phyloP scores from a whole-genome alignment of 2,113 vertebrate species.

The Pongo pygmaeus region DNA sequence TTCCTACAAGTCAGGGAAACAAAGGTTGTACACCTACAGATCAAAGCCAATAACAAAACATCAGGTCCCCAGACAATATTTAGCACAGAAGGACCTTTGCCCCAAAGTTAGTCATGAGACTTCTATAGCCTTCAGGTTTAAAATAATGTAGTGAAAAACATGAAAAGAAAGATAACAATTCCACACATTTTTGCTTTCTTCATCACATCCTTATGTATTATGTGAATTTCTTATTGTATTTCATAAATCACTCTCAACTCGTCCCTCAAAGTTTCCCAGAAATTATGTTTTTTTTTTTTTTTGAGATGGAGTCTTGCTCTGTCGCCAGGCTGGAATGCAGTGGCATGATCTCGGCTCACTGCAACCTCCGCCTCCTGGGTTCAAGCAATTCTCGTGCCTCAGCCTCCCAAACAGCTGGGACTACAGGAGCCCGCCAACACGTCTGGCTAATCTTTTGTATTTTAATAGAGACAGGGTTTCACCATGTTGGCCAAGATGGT shows the following conservation, averaged over 20 bases:
- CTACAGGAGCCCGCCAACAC: too few relatives aligned
- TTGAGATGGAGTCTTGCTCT: too few relatives aligned
- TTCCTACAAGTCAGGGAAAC: constrained; percentile 22
- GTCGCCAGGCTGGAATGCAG: too few relatives aligned
- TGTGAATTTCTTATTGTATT: background rate
- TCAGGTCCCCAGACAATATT: constrained; percentile 34
- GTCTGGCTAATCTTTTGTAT: too few relatives aligned
- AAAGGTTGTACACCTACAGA: constrained; percentile 30
- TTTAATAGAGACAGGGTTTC: too few relatives aligned
- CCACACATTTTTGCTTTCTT: background rate
- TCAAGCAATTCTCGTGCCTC: too few relatives aligned
- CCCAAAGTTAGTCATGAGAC: background rate
- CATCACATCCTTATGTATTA: background rate
- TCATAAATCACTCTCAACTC: background rate
- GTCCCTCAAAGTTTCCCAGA: background rate
- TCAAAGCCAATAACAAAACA: constrained; percentile 51
- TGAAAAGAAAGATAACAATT: constrained; percentile 10
- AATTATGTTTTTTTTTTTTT: background rate
- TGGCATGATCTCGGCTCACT: too few relatives aligned
- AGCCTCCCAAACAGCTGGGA: too few relatives aligned
- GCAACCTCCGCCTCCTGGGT: too few relatives aligned
- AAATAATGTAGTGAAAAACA: constrained; percentile 2
- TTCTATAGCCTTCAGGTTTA: background rate
- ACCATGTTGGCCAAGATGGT: too few relatives aligned
- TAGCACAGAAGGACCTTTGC: constrained; percentile 2